Conservation (phyloP, 2,113 vertebrate genomes). For the Bufo bufo region DNA sequence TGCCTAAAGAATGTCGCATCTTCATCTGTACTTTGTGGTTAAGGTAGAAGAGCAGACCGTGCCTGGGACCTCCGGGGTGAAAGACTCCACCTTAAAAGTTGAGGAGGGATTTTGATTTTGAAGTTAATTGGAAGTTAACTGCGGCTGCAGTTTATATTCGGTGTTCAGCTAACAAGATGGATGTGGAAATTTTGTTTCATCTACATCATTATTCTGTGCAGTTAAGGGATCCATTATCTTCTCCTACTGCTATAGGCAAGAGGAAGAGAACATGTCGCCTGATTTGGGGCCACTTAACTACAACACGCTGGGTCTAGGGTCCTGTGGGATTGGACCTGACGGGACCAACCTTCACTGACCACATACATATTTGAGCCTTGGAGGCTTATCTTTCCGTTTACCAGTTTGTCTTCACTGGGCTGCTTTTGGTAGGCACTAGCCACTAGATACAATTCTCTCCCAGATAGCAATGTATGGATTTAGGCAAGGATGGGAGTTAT, state of each 20-base stretch:
- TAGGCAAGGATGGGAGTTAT: too few species aligned
- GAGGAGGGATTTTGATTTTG: not conserved
- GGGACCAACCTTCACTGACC: too few species aligned
- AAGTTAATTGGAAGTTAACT: conserved; percentile 13
- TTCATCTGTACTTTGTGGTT: not conserved
- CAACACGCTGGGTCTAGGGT: too few species aligned
- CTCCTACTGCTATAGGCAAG: not conserved
- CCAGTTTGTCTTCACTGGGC: too few species aligned
- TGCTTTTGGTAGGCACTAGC: too few species aligned
- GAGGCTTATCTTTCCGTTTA: too few species aligned
- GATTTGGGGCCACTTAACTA: too few species aligned
- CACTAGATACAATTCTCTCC: too few species aligned
- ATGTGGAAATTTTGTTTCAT: not conserved
- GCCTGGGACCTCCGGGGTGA: conserved; percentile 4
- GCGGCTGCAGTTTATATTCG: not conserved
- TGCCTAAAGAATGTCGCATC: not conserved
- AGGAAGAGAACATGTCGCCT: too few species aligned
- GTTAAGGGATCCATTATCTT: not conserved
- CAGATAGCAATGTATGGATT: too few species aligned
- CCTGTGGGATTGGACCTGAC: too few species aligned
- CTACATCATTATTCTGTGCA: not conserved
- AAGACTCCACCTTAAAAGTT: conserved; percentile 1
- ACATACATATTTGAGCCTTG: too few species aligned
- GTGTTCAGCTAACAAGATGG: not conserved
- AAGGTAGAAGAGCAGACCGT: not conserved